Evolutionary conservation across 2,888 invertebrate genomes (phyloP), one percentile per base, ranked within the genome.

Genomic region (Volucella zonaria): DNA sequence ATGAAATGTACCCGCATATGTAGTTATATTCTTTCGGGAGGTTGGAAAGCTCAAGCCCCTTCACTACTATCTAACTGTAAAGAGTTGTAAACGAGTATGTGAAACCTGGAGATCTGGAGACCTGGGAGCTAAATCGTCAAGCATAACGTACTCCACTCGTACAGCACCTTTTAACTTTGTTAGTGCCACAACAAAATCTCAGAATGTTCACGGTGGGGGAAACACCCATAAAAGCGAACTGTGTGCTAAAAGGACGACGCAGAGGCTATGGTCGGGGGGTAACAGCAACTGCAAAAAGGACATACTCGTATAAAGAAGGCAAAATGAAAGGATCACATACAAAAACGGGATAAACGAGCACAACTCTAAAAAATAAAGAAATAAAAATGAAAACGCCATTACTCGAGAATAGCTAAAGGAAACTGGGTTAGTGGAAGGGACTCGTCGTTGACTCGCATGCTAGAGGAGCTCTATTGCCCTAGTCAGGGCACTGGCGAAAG

Each of bases 341-440:
- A 67, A 68, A 80, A 66, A 31, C 61, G 31, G 59, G 38, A 77
- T 47, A 15, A 76, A 59, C 31, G 31, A 61, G 8, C 15, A 38
- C 12, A 11, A 56, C 23, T 15, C 14, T 62, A 14, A 45, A 62
- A 9, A 10, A 23, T 11, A 43, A 52, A 73, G 45, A 58, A 47
- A 14, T 11, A 47, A 14, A 58, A 67, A 42, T 66, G 54, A 47
- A 64, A 59, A 59, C 15, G 23, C 47, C 43, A 66, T 51, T 64
- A 70, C 64, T 43, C 73, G 67, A n/a, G n/a, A 47, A 47, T 23
- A 58, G 73, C 68, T 52, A 79, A 76, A 58, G 54, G 49, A 85
- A 85, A 73, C 81, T 85, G 81, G 85, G 85, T 85, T 85, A 85
- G 76, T 85, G 51, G 75, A 73, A 77, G 68, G 83, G 66, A 80